phyloP scores from a whole-genome alignment of 2,113 vertebrate species.

The Notarius quadriscutis region DNA sequence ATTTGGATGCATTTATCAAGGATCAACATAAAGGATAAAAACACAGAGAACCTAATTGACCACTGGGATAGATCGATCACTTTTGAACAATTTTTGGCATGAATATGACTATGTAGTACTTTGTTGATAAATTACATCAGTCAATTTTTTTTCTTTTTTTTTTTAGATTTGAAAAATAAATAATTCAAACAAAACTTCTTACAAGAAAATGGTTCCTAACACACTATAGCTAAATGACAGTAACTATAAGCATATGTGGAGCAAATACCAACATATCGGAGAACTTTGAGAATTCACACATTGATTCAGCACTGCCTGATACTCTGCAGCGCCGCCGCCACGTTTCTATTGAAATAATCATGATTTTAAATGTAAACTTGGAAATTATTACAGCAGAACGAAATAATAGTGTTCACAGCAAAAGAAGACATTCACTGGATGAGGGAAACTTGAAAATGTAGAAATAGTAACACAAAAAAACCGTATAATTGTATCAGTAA shows the following conservation, averaged over 20 bases:
- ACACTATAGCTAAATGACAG: background rate
- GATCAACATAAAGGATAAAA: constrained; percentile 43
- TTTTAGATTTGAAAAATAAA: constrained; percentile 42
- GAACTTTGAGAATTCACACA: constrained; percentile 3
- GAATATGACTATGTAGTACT: constrained; percentile 26
- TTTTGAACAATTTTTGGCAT: constrained; percentile 18
- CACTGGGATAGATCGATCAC: constrained; percentile 14
- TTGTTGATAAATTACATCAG: constrained; percentile 43
- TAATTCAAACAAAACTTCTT: constrained; percentile 28
- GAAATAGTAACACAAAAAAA: constrained; percentile 41
- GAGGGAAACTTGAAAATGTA: constrained; percentile 26
- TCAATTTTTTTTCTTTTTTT: constrained; percentile 15
- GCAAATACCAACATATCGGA: constrained; percentile 17
- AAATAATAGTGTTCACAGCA: background rate
- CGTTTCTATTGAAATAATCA: constrained; percentile 35
- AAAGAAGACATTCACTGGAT: background rate
- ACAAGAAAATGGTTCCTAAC: constrained; percentile 22
- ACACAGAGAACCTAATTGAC: constrained; percentile 20
- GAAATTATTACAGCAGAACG: constrained; percentile 19
- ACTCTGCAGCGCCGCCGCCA: constrained; percentile 25
- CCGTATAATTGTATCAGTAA: background rate
- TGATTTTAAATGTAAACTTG: constrained; percentile 40
- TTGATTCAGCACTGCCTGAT: constrained; percentile 17
- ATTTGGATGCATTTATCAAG: constrained; percentile 31
- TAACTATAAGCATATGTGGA: constrained; percentile 8